Conservation (phyloP, 2,888 invertebrate genomes). For the Idaea dimidiata region DNA sequence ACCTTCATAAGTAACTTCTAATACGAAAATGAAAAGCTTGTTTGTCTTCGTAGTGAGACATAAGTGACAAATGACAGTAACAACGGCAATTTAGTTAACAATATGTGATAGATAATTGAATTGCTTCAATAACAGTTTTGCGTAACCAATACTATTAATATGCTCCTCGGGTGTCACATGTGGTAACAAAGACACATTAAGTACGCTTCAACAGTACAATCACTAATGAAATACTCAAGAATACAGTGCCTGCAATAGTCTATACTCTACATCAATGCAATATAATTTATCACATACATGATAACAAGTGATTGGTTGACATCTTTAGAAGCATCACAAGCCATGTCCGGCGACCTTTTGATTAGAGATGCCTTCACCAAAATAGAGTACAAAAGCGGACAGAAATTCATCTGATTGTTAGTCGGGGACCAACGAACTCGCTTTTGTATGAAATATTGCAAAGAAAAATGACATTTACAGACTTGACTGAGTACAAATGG, state of each 20-base stretch:
- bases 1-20: conserved; percentile 16
- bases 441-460: not conserved
- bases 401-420: conserved; percentile 5
- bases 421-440: conserved; percentile 1
- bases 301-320: conserved; percentile 20
- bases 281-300: conserved; percentile 16
- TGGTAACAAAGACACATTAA: conserved; percentile 43
- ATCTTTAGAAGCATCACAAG: conserved; percentile 22
- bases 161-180: conserved; percentile 44
- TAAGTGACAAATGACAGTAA: not conserved
- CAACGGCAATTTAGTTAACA: not conserved
- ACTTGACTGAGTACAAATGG: not conserved
- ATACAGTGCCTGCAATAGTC: no score
- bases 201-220: conserved; percentile 22
- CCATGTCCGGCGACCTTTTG: conserved; percentile 37
- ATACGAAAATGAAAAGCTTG: not conserved
- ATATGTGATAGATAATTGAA: conserved; percentile 26
- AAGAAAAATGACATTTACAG: not conserved
- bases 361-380: conserved; percentile 35
- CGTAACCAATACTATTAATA: conserved; percentile 50
- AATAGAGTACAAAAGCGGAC: conserved; percentile 27
- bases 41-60: not conserved
- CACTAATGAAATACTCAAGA: conserved; percentile 15
- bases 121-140: conserved; percentile 43
- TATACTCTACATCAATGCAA: conserved; percentile 14